phyloP scores from a whole-genome alignment of 2,113 vertebrate species.

The Cynopterus brachyotis region DNA sequence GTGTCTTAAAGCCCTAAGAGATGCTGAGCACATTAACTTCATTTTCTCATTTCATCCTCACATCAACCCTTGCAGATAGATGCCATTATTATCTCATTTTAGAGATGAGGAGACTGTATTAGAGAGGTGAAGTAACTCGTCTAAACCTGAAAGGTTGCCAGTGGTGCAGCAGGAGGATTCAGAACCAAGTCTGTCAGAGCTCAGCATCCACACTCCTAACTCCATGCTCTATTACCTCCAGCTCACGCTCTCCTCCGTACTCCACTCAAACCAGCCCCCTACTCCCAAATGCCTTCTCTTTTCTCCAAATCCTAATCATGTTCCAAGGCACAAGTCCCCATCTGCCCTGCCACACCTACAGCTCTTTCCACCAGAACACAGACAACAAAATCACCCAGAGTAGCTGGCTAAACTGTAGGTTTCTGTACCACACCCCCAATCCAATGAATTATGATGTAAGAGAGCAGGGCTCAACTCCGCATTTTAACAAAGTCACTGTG shows the following conservation, averaged over 20 bases:
- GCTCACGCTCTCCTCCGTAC: fast-evolving
- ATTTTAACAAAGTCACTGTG: background rate
- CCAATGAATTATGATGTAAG: background rate
- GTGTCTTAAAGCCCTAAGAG: background rate
- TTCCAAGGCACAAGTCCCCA: background rate
- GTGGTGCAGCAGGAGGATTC: background rate
- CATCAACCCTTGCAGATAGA: background rate
- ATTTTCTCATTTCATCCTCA: background rate
- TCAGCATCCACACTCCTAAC: background rate
- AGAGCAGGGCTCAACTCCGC: background rate
- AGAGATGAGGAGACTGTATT: background rate
- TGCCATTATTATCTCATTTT: background rate
- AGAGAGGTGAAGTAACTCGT: background rate
- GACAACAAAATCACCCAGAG: background rate
- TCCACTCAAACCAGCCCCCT: background rate
- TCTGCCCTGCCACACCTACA: too few relatives aligned
- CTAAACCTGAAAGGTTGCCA: background rate
- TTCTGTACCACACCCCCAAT: background rate
- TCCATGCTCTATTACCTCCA: background rate
- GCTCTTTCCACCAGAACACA: background rate
- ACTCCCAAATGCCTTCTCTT: background rate
- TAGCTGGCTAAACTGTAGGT: too few relatives aligned
- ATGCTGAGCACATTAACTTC: background rate
- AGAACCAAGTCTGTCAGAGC: background rate
- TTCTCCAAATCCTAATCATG: background rate